These are phyloP conservation scores for Athripsodes cinereus DNA, from an alignment of 2,888 invertebrate species.

Conservation along the genomic window DNA sequence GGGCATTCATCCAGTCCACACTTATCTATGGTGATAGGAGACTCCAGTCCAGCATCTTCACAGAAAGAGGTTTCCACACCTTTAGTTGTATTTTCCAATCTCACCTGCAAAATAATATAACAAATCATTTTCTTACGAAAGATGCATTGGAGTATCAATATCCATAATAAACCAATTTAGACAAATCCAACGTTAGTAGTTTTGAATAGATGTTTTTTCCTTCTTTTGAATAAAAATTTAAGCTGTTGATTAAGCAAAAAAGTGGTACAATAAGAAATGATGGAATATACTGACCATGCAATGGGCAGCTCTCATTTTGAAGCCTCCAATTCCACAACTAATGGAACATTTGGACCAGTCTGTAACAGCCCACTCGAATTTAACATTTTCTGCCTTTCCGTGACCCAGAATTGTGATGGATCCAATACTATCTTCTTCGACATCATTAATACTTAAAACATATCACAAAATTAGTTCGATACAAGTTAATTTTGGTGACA, in stretches of 20 bases:
- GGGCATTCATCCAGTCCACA: conserved; percentile 68
- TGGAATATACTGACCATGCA: conserved; percentile 56
- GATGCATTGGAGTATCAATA: too few relatives aligned
- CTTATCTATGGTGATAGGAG: conserved; percentile 56
- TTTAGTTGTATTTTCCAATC: conserved; percentile 48
- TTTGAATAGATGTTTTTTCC: too few relatives aligned
- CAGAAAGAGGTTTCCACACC: conserved; percentile 61
- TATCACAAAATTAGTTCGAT: not conserved
- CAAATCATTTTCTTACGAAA: too few relatives aligned
- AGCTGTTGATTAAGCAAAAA: not conserved
- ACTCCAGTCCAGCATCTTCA: conserved; percentile 61
- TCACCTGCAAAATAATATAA: conserved; percentile 34
- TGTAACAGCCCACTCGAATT: conserved; percentile 74
- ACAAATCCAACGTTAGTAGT: too few relatives aligned
- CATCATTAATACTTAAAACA: not conserved
- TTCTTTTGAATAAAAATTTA: too few relatives aligned
- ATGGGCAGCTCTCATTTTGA: conserved; percentile 63
- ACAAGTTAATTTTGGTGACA: not conserved
- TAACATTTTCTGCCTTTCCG: conserved; percentile 41
- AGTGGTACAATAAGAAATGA: not conserved
- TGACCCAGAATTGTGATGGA: conserved; percentile 34
- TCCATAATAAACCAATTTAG: too few relatives aligned
- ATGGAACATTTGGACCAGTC: conserved; percentile 85
- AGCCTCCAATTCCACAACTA: conserved; percentile 72
- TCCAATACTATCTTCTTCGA: conserved; percentile 20